phyloP scores from a whole-genome alignment of 2,888 invertebrate genomes.

The Deroplatys truncata region DNA sequence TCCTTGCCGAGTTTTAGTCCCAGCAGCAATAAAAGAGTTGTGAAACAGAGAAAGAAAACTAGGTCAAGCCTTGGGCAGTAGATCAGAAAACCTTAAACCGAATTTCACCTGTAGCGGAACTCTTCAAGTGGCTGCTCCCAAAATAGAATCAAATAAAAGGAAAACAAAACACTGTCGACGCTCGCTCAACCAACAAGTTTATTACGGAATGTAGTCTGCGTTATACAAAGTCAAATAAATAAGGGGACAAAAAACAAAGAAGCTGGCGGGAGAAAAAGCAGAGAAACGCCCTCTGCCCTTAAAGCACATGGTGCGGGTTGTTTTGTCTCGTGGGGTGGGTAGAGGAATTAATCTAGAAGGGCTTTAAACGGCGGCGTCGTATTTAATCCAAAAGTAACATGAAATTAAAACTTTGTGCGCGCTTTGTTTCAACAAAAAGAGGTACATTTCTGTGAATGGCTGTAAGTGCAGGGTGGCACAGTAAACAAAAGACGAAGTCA shows the following conservation, averaged over 20 bases:
- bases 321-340: neutral
- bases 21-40: neutral
- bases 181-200: neutral
- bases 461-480: too few relatives aligned
- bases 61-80: neutral
- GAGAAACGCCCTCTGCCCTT: neutral
- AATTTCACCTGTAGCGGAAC: neutral
- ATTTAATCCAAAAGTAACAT: neutral
- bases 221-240: neutral
- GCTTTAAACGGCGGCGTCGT: neutral
- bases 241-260: neutral
- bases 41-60: neutral
- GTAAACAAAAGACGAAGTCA: too few relatives aligned
- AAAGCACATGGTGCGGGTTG: neutral
- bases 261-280: neutral
- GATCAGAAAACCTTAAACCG: conserved; percentile 1
- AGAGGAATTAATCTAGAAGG: neutral
- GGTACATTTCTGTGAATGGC: too few relatives aligned
- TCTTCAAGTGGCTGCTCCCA: neutral
- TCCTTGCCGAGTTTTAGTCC: neutral
- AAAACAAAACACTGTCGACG: neutral
- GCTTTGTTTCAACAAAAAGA: too few relatives aligned
- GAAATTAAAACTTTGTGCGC: neutral
- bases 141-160: conserved; percentile 8
- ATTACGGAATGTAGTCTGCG: neutral